A percentile compares a stretch with the other conserved stretches of the same genome.
phyloP scores from a whole-genome alignment of 2,113 vertebrate species.

The Cygnus buccinator region DNA sequence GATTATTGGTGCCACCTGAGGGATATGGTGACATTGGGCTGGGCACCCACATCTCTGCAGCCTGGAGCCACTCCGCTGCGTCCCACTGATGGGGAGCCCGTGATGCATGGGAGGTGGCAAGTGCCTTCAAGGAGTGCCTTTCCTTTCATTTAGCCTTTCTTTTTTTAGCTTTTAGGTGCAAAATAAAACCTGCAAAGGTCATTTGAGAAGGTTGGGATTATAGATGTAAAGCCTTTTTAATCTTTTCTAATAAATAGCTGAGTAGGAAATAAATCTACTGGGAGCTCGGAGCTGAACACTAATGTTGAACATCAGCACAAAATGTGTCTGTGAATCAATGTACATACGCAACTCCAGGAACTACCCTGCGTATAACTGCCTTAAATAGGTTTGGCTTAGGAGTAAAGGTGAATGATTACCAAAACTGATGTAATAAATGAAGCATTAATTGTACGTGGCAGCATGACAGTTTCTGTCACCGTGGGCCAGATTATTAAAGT shows the following conservation, averaged over 20 bases:
- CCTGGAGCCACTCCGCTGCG: background rate
- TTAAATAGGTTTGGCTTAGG: background rate
- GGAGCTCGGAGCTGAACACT: background rate
- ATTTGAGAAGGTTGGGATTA: conserved; percentile 45
- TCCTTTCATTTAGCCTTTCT: background rate
- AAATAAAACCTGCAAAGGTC: conserved; percentile 20
- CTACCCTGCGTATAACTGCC: background rate
- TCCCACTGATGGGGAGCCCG: background rate
- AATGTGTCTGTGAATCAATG: background rate
- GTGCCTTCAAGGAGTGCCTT: background rate
- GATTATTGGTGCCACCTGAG: background rate
- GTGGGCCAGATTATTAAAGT: fast-evolving
- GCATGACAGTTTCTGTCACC: background rate
- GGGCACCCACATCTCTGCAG: too few species aligned
- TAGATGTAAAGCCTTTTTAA: conserved; percentile 36
- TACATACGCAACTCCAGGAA: background rate
- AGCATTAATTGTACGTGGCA: background rate
- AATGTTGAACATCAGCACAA: background rate
- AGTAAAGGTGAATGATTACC: background rate
- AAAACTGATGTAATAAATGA: background rate
- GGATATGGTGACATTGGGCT: too few species aligned
- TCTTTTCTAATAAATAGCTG: conserved; percentile 53
- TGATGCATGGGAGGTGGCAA: background rate
- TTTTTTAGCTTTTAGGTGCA: background rate
- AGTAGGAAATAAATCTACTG: conserved; percentile 17